phyloP scores from a whole-genome alignment of 2,113 vertebrate species.

The Propithecus coquereli region DNA sequence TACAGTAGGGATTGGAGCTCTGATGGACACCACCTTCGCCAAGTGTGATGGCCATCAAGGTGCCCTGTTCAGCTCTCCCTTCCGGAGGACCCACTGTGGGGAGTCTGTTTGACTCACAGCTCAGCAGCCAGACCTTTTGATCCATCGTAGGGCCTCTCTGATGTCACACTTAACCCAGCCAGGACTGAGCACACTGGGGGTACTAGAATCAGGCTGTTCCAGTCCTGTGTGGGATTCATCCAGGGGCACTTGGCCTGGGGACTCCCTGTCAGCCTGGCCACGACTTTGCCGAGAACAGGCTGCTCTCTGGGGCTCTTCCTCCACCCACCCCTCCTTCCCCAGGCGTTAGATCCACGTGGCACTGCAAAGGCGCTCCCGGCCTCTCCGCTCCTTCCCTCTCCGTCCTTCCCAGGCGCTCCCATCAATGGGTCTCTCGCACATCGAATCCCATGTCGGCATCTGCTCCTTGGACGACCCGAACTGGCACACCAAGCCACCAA shows the following conservation, averaged over 20 bases:
- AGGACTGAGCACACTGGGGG: no score
- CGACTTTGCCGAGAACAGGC: neutral
- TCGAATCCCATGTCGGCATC: neutral
- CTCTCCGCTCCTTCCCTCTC: neutral
- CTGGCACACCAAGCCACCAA: neutral
- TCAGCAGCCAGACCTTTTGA: neutral
- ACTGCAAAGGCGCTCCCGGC: neutral
- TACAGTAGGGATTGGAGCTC: neutral
- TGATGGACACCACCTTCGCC: fast-evolving
- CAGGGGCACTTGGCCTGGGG: neutral
- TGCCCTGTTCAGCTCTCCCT: neutral
- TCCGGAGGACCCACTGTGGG: neutral
- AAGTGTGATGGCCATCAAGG: neutral
- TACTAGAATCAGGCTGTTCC: neutral
- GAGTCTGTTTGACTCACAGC: neutral
- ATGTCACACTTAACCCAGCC: neutral
- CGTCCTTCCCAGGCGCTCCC: neutral
- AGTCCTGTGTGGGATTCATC: neutral
- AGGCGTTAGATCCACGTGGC: neutral
- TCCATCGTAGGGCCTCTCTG: neutral
- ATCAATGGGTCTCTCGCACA: neutral
- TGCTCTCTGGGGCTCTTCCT: neutral
- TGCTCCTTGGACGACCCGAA: neutral
- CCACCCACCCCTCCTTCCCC: neutral
- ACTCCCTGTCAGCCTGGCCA: neutral